Conservation (phyloP, 2,888 invertebrate species). For the Epinotia demarniana region DNA sequence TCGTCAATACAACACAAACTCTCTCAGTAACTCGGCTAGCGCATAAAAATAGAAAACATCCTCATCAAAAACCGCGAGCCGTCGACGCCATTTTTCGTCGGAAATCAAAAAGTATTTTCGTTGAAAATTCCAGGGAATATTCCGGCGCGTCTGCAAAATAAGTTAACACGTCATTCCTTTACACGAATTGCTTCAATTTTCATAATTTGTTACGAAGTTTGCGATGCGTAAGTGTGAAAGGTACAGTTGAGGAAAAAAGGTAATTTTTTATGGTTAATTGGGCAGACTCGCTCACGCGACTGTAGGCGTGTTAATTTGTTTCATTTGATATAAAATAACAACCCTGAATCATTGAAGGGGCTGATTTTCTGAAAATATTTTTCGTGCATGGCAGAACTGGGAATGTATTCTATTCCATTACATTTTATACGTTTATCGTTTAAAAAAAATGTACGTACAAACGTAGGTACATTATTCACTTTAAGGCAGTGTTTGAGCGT, state of each 20-base stretch:
- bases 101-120: constrained; percentile 31
- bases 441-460: too few relatives aligned
- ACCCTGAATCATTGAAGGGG: not conserved
- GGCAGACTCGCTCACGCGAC: too few relatives aligned
- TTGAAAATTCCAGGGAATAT: constrained; percentile 15
- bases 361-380: not conserved
- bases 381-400: not conserved
- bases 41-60: not conserved
- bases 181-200: constrained; percentile 42
- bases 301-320: too few relatives aligned
- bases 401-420: not conserved
- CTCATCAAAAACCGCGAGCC: constrained; percentile 6
- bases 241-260: constrained; percentile 16
- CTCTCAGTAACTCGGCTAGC: not conserved
- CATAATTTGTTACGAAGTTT: constrained; percentile 39
- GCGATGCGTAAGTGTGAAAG: constrained; percentile 30
- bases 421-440: too few relatives aligned
- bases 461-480: too few relatives aligned
- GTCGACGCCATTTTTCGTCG: constrained; percentile 3
- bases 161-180: constrained; percentile 41
- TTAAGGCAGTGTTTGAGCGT: too few relatives aligned
- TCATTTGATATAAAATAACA: too few relatives aligned
- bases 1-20: not conserved
- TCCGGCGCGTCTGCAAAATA: constrained; percentile 22
- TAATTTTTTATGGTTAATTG: too few relatives aligned